Evolutionary conservation across 2,888 invertebrate species (phyloP), one percentile per base, ranked within the genome.

Genomic region (Drosophila ezoana): DNA sequence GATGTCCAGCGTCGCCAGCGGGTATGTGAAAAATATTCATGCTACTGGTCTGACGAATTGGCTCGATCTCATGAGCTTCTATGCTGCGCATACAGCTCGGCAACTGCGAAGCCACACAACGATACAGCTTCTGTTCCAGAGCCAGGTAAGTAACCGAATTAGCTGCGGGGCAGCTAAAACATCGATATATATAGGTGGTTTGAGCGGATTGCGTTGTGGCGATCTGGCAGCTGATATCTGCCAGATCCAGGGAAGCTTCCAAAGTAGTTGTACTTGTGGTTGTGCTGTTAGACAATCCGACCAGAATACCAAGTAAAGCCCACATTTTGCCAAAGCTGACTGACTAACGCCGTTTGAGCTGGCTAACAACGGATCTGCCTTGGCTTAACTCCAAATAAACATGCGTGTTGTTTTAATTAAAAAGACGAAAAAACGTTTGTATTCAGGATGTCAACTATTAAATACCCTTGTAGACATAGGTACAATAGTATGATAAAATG

Each of bases 1-100:
- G 48, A 5, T 61, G 61, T 0, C 78, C 87, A 1, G 40, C 38
- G 1, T 38, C 35, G 3, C 64, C 82, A 0, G 56, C 56, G 0
- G 82, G 82, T 49, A 90, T 74, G 0, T 78, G 52, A 37, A 85
- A 89, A 6, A 90, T 75, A 44, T 77, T 90, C 32, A 81, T 62
- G 63, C 86, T 90, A 33, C 73, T 75, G 6, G 74, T 74, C 3
- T 58, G 58, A 6, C 89, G 85, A 10, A 66, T 4, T 13, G 90
- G 88, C 43, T 90, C 89, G n/a, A 54, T 0, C 4, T 65, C 56
- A 11, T 68, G 35, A 0, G 51, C 61, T 37, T 82, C 80, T 3
- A 91, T 10, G 14, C 76, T 76, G 3, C 90, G 72, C 13, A 68
- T 60, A 5, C 59, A 43, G 1, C 47, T 63, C 2, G 87, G 74